Evolutionary conservation across 2,113 vertebrate genomes (phyloP), one percentile per base, ranked within the genome.

Genomic region (Cyanoramphus novaezelandiae): DNA sequence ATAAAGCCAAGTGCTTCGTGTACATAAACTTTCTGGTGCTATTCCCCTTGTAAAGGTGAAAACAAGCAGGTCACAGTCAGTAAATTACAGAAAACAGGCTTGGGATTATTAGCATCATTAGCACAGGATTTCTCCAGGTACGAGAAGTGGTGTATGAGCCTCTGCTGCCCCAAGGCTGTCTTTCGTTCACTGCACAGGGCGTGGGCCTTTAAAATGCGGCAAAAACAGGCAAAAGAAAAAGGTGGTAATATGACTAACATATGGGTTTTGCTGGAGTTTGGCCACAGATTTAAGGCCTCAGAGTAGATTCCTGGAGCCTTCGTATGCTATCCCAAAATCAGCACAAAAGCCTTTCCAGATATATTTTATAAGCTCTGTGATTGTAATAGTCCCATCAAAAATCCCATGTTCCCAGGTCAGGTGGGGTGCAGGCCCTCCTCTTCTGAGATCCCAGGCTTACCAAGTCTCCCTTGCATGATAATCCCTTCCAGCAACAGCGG

Each of bases 301-400:
- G 50, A 94, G 72, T 92, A 76, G 88, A 96, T 96, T 97, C 93
- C 88, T 88, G 90, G 59, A 43, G 93, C 94, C 96, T 96, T 86
- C 55, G 3, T 70, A 16, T 50, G 79, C 93, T 90, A 50, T 96
- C 92, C 95, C 94, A 94, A 96, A 94, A 88, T 82, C 85, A 93
- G 88, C 92, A 92, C 55, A 0, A 92, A 90, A 94, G 47, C 85
- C 68, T 92, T 94, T 94, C 93, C 92, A 94, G 90, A 81, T 88
- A 15, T 2, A 21, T 86, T 94, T 92, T 78, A 25, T 92, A 94
- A 94, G 76, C 79, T 64, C 65, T 44, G 92, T 3, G 20, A 88
- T 81, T 95, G 93, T 93, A 95, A 90, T 90, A 93, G 90, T 78
- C 25, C 68, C 28, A 57, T 88, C 68, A 68, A 63, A 86, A 94